Evolutionary conservation across 2,797 vertebrate genomes (phyloP).

Genomic region (Ibycter americanus): DNA sequence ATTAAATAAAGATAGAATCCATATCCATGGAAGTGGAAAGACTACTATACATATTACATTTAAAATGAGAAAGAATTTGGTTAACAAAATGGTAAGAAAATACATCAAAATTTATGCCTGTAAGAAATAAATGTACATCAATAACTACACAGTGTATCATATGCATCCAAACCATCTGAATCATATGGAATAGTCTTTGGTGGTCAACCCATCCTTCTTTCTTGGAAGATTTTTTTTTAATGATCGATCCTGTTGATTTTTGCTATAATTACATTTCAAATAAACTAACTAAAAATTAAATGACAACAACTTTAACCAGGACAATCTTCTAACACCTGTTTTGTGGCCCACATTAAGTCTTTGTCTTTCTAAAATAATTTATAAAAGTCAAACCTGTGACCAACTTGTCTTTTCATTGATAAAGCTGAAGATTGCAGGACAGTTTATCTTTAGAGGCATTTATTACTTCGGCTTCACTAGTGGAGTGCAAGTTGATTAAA

Average conservation of each 20-base stretch:
- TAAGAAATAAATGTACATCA: background rate
- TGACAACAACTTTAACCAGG: background rate
- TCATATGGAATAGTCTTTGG: background rate
- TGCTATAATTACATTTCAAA: background rate
- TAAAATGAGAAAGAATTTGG: constrained; percentile 1
- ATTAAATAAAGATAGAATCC: constrained; percentile 50
- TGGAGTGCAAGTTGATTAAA: background rate
- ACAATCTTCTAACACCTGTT: background rate
- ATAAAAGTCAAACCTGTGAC: background rate
- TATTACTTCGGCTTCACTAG: background rate
- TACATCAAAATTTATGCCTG: background rate
- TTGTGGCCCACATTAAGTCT: background rate
- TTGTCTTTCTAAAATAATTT: background rate
- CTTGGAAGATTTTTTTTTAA: background rate
- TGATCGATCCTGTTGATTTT: background rate
- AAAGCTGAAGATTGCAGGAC: background rate
- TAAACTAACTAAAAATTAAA: background rate
- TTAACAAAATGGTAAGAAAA: background rate
- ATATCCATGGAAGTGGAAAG: constrained; percentile 18
- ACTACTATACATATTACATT: background rate
- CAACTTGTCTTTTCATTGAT: background rate
- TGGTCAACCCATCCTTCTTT: background rate
- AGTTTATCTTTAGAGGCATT: background rate
- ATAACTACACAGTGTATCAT: background rate
- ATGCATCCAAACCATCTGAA: background rate